Base-by-base conservation (phyloP, 2,113 vertebrate species). In the Natator depressus region DNA sequence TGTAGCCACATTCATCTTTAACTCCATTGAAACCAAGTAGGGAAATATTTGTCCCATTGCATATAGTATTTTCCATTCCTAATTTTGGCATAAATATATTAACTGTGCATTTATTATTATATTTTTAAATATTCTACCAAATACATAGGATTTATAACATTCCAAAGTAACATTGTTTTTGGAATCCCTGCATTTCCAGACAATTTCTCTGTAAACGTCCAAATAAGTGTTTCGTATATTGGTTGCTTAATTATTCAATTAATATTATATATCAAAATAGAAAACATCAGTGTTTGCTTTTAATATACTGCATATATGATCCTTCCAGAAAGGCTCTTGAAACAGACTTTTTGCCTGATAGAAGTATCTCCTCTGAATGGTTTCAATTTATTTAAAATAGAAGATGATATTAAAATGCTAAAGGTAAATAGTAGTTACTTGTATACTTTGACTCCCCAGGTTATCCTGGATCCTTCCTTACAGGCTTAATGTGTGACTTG, bases 401-500 rank as follows among this genome's bases (percentile, higher is more conserved):
- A 27, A 19, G 12, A 10, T 11, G 20, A 49, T 31, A 50, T 83
- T 72, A 20, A 55, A 89, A 59, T 50, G 46, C 27, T 5, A 57
- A 72, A 2, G 53, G 19, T 35, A 31, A 57, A 27, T 50, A 65
- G 35, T 19, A 38, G 24, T n/a, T 59, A 24, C 20, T 8, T 80
- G 42, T 72, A 13, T 72, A 83, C 69, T 25, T 11, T 1, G 20
- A 20, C 10, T 88, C 83, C 1, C 3, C 0, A 0, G 35, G 4
- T 42, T 80, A 85, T 59, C 50, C 72, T 89, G 88, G 42, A 88
- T 91, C 31, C 31, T n/a, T 69, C 35, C 62, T 69, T 69, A 35
- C 62, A 17, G 7, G 35, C 8, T 46, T 38, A 65, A 88, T 80
- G 59, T 20, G 50, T 91, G 17, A 88, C 24, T 4, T 50, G 85